Conservation (phyloP, 2,113 vertebrate genomes). For the Indicator indicator region DNA sequence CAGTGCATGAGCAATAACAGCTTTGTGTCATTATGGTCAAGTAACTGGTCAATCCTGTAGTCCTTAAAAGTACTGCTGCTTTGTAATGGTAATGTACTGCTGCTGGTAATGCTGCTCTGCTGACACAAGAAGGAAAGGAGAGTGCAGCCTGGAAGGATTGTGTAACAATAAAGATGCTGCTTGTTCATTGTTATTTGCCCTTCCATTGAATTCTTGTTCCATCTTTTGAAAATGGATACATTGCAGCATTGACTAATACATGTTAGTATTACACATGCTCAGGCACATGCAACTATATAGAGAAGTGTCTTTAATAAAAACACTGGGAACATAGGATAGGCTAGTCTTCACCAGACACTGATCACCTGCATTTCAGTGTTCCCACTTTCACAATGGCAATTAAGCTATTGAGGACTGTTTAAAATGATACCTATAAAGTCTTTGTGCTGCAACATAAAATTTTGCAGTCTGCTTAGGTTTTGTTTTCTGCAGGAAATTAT, state of each 20-base stretch:
- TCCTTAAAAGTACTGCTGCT: not conserved
- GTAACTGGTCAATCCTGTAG: not conserved
- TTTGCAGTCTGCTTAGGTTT: not conserved
- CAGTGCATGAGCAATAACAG: not conserved
- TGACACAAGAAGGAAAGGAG: not conserved
- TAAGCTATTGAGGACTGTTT: not conserved
- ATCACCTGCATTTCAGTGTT: not conserved
- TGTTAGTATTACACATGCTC: not conserved
- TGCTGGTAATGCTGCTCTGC: not conserved
- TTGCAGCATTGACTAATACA: not conserved
- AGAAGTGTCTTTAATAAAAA: not conserved
- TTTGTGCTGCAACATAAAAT: not conserved
- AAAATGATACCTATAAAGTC: not conserved
- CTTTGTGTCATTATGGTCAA: not conserved
- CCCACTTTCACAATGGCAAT: not conserved
- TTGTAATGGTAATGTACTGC: too few relatives aligned
- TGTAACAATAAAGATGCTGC: not conserved
- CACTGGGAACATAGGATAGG: not conserved
- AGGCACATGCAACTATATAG: accelerated
- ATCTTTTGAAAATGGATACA: not conserved
- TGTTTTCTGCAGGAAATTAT: not conserved
- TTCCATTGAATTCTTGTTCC: not conserved
- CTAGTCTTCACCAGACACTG: not conserved
- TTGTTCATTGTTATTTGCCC: not conserved
- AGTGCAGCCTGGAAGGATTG: not conserved